phyloP scores from a whole-genome alignment of 1,140 invertebrate genomes.

The Belonocnema kinseyi region DNA sequence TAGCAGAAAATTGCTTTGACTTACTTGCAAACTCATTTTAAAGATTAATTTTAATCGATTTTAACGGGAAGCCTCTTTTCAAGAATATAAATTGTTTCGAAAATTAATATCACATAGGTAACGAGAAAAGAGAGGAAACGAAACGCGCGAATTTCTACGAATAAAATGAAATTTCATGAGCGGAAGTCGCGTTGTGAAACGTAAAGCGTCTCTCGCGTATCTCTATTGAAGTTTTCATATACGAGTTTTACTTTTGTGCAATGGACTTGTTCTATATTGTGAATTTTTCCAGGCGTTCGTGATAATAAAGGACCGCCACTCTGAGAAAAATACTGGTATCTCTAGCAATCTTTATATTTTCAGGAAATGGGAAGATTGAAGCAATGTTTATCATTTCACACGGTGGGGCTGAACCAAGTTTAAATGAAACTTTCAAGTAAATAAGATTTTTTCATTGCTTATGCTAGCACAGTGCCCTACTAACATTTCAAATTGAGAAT shows the following conservation, averaged over 20 bases:
- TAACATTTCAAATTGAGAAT: too few species aligned
- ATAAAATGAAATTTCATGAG: slow-evolving; percentile 16
- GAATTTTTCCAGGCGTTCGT: background rate
- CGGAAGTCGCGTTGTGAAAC: slow-evolving; percentile 17
- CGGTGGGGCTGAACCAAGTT: too few species aligned
- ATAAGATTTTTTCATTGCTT: too few species aligned
- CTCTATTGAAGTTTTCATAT: slow-evolving; percentile 27
- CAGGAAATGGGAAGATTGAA: too few species aligned
- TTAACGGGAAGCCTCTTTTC: slow-evolving; percentile 7
- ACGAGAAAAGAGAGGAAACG: background rate
- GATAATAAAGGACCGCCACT: background rate
- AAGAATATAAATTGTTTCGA: slow-evolving; percentile 19
- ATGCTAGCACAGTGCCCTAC: too few species aligned
- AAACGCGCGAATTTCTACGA: slow-evolving; percentile 4
- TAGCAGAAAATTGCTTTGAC: background rate
- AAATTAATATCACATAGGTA: background rate
- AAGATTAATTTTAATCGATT: background rate
- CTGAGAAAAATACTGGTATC: too few species aligned
- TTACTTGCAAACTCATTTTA: background rate
- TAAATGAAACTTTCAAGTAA: too few species aligned
- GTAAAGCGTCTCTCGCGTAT: slow-evolving; percentile 19
- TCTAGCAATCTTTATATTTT: too few species aligned
- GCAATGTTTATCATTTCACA: too few species aligned
- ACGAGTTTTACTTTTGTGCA: slow-evolving; percentile 4
- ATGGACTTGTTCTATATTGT: background rate